Conservation (phyloP, 2,797 vertebrate genomes). For the Mormyrops attenuatus region DNA sequence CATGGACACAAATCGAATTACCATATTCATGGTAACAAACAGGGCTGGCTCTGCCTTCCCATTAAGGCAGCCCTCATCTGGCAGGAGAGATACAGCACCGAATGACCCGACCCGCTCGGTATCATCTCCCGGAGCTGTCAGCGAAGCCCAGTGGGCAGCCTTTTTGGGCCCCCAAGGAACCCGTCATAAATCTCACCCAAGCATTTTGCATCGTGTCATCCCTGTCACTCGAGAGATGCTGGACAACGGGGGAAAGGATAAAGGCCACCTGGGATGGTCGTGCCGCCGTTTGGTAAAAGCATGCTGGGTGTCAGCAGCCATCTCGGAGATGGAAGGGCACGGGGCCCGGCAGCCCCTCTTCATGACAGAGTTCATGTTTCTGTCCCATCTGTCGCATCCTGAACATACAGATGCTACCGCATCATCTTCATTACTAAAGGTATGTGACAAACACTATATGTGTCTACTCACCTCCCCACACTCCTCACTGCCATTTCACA, state of each 20-base stretch:
- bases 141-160: constrained; percentile 26
- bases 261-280: constrained; percentile 50
- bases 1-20: neutral
- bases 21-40: constrained; percentile 12
- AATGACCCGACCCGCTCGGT: neutral
- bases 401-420: neutral
- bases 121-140: neutral
- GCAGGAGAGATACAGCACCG: constrained; percentile 43
- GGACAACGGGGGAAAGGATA: constrained; percentile 52
- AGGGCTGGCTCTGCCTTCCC: constrained; percentile 14
- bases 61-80: constrained; percentile 42
- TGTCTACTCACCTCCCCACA: neutral
- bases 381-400: constrained; percentile 28
- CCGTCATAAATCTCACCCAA: constrained; percentile 41
- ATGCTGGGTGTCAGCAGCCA: constrained; percentile 51
- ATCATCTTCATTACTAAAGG: neutral
- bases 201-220: constrained; percentile 37
- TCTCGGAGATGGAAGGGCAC: constrained; percentile 41
- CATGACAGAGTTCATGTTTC: constrained; percentile 52
- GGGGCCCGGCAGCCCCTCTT: constrained; percentile 44
- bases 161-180: constrained; percentile 37
- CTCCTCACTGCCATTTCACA: neutral
- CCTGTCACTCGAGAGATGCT: constrained; percentile 46
- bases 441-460: neutral
- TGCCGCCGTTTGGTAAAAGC: constrained; percentile 55